Evolutionary conservation across 2,797 vertebrate species (phyloP).

Genomic region (Hypotaenidia okinawae): DNA sequence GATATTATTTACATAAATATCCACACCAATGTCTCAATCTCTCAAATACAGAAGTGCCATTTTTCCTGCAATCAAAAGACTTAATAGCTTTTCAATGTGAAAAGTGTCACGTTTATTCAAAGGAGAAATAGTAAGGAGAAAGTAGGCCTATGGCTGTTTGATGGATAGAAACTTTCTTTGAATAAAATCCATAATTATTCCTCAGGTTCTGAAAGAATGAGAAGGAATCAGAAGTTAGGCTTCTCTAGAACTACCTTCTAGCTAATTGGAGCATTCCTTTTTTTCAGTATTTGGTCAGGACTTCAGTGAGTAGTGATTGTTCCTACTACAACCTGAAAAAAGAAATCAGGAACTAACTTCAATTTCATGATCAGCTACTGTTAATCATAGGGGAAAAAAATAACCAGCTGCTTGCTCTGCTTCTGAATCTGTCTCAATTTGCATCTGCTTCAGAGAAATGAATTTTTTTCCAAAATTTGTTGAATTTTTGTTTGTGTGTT

Average conservation of each 20-base stretch:
- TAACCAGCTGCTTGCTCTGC: background rate
- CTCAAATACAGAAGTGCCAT: background rate
- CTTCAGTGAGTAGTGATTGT: background rate
- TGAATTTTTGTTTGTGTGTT: background rate
- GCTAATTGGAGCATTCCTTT: background rate
- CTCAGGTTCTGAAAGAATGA: background rate
- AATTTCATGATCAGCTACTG: background rate
- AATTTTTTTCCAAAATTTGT: background rate
- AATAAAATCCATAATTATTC: background rate
- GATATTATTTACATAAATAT: conserved; percentile 23
- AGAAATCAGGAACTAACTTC: background rate
- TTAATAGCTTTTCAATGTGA: background rate
- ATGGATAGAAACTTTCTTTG: background rate
- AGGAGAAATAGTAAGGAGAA: background rate
- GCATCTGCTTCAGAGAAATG: background rate
- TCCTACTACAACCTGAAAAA: background rate
- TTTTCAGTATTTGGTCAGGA: background rate
- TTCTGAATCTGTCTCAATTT: background rate
- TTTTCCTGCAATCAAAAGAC: background rate
- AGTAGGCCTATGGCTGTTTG: background rate
- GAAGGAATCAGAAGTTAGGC: background rate
- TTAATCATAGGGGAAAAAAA: background rate
- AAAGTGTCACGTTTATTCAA: background rate
- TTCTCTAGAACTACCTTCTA: background rate
- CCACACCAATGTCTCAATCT: background rate